Base-by-base conservation (phyloP, 1,140 invertebrate species). In the Pentalonia nigronervosa region DNA sequence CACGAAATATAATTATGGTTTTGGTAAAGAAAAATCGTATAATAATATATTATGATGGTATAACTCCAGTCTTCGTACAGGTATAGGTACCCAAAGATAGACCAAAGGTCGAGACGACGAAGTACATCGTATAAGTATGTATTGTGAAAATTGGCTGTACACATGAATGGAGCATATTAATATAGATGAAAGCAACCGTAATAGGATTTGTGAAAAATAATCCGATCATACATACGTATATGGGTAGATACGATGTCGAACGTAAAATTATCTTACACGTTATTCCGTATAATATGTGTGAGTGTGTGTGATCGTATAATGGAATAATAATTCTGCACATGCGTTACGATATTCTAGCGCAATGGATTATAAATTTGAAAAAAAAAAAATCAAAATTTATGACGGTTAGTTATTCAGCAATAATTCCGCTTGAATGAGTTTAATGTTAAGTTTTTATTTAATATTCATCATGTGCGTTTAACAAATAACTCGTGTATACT, bases 171-270 rank as follows among this genome's bases (percentile, higher is more conserved):
- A 84, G 8, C 23, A 45, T 76, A 76, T 76, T n/a, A 76, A n/a
- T 60, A 30, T 30, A 41, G 9, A 87, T 48, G 84, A 87, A 47
- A 87, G 30, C 41, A 47, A 11, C 14, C 25, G 45, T 87, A 87
- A 87, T 47, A 87, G 84, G 84, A 45, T 87, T 47, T 87, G 3
- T 14, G 45, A 87, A 87, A 87, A 87, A 87, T 47, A 87, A 87
- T 87, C 84, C 30, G 45, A 48, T 41, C 41, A 4, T 4, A 30
- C 25, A 14, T 20, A 20, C 30, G 11, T 2, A 47, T 25, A 86
- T 20, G 1, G 20, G 21, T 20, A 21, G 21, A 21, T 6, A 67
- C n/a, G 25, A n/a, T n/a, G 14, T 67, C n/a, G 60, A 76, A 76
- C 14, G 30, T 7, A 34, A 76, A 76, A 76, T 76, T 7, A 76